Conservation (phyloP, 1,140 invertebrate genomes). For the Danaus melanippus region DNA sequence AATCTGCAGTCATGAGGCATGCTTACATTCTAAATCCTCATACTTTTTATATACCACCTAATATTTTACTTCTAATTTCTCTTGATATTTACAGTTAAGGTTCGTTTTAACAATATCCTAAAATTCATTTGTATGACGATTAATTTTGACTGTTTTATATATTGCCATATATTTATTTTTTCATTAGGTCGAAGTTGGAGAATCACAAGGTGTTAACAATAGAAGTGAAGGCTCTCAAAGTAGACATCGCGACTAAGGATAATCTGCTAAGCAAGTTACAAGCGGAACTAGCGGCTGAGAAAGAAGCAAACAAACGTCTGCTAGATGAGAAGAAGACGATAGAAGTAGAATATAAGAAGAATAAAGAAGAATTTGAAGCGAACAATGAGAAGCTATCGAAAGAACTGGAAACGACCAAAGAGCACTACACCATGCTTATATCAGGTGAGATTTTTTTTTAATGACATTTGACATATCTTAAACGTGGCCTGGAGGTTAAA, state of each 20-base stretch:
- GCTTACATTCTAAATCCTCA: too few relatives aligned
- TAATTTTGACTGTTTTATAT: too few relatives aligned
- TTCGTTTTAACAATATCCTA: too few relatives aligned
- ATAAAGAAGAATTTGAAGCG: slow-evolving; percentile 71
- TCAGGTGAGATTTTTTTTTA: slow-evolving; percentile 44
- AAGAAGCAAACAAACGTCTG: slow-evolving; percentile 84
- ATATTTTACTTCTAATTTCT: too few relatives aligned
- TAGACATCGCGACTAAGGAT: slow-evolving; percentile 73
- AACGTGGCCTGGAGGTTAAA: too few relatives aligned
- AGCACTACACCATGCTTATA: slow-evolving; percentile 77
- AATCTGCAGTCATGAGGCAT: too few relatives aligned
- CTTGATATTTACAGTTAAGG: too few relatives aligned
- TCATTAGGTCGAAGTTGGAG: slow-evolving; percentile 76
- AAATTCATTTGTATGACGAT: too few relatives aligned
- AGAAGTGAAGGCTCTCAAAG: slow-evolving; percentile 81
- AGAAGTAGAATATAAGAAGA: slow-evolving; percentile 73
- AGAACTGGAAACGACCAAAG: slow-evolving; percentile 78
- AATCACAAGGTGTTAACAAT: slow-evolving; percentile 78
- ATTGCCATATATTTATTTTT: too few relatives aligned
- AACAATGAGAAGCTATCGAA: slow-evolving; percentile 78
- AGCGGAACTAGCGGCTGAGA: slow-evolving; percentile 75
- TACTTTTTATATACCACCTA: too few relatives aligned
- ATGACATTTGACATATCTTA: slow-evolving; percentile 1
- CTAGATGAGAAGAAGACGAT: slow-evolving; percentile 78
- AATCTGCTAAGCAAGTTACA: slow-evolving; percentile 74